Percentiles rank a stretch among this genome's conserved stretches.
Conservation (phyloP, 2,888 invertebrate species). For the Helicoverpa assulta region DNA sequence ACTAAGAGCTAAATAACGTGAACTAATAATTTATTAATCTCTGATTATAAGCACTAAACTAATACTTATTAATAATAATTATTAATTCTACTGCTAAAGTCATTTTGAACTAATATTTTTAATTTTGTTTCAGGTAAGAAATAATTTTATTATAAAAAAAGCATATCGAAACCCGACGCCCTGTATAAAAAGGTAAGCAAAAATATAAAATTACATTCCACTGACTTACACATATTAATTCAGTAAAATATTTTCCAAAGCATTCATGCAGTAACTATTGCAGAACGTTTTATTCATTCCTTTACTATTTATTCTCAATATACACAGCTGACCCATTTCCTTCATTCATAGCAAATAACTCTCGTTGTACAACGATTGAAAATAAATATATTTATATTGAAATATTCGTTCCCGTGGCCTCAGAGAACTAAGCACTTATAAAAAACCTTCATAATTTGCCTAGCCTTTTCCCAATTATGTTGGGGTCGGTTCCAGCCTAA, state of each 20-base stretch:
- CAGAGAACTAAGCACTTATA: no score
- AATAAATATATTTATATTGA: not conserved
- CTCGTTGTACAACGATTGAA: not conserved
- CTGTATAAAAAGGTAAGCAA: not conserved
- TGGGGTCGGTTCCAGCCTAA: no score
- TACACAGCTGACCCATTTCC: constrained; percentile 24
- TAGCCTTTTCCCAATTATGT: no score
- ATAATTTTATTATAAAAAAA: not conserved
- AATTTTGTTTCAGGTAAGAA: constrained; percentile 51
- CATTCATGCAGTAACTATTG: not conserved
- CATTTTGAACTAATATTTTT: not conserved
- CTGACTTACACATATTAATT: not conserved
- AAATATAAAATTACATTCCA: not conserved
- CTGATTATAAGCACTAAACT: not conserved
- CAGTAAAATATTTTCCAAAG: not conserved
- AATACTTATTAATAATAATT: no score
- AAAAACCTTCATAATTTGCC: no score
- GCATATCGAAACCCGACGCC: not conserved
- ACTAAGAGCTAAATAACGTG: no score
- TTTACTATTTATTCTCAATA: constrained; percentile 4
- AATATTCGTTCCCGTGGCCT: no score
- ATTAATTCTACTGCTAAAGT: no score
- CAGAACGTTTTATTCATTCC: constrained; percentile 10
- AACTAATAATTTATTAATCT: no score
- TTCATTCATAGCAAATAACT: not conserved